Conservation (phyloP, 2,797 vertebrate genomes). For the Anableps anableps region DNA sequence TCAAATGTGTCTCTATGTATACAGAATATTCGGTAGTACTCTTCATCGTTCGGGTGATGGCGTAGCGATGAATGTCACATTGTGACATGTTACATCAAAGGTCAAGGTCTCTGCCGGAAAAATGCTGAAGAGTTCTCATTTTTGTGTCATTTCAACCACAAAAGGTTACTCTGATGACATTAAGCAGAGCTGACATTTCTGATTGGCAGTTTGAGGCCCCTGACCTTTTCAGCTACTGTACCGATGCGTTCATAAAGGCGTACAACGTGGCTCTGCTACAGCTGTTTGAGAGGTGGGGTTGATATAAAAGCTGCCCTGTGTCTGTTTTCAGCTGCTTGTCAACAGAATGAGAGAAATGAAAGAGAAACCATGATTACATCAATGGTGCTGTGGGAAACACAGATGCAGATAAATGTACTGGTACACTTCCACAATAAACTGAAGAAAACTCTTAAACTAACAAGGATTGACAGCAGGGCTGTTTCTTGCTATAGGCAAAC, state of each 20-base stretch:
- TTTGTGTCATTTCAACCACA: conserved; percentile 69
- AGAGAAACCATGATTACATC: neutral
- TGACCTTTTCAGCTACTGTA: conserved; percentile 76
- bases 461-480: neutral
- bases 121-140: conserved; percentile 63
- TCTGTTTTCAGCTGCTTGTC: neutral
- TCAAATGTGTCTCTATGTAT: neutral
- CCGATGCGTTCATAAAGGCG: neutral
- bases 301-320: conserved; percentile 2
- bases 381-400: neutral
- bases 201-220: conserved; percentile 76
- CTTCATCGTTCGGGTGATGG: conserved; percentile 34
- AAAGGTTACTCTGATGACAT: conserved; percentile 86
- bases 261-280: conserved; percentile 9
- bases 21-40: conserved; percentile 13
- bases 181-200: conserved; percentile 73
- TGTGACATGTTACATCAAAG: conserved; percentile 77
- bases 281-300: neutral
- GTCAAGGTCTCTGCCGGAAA: conserved; percentile 74
- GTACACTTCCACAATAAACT: neutral
- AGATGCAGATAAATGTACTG: neutral
- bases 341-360: conserved; percentile 3
- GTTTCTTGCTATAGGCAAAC: no score
- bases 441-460: neutral
- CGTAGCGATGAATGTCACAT: conserved; percentile 57